Conservation (phyloP, 2,888 invertebrate species). For the Lobophora halterata region DNA sequence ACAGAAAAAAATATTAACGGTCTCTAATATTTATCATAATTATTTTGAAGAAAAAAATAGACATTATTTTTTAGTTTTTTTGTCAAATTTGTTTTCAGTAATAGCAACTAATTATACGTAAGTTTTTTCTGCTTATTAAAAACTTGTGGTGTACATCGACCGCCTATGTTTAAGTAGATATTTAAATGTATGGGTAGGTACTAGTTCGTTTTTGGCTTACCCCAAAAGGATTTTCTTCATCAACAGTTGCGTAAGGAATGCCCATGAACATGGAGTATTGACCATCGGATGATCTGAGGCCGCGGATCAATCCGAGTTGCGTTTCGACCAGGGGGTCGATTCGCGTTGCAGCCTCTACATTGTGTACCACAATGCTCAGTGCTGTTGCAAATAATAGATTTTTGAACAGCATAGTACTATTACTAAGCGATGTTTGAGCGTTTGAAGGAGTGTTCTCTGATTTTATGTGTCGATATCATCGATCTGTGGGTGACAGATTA, state of each 20-base stretch:
- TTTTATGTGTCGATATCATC: background rate
- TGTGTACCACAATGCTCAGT: conserved; percentile 20
- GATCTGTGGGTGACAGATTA: no score
- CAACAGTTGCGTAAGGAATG: conserved; percentile 53
- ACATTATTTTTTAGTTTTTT: no score
- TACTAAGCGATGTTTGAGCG: conserved; percentile 4
- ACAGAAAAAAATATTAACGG: no score
- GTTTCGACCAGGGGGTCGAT: conserved; percentile 51
- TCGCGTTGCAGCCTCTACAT: conserved; percentile 31
- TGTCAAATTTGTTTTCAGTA: no score
- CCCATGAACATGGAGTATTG: conserved; percentile 56
- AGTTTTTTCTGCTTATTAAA: no score
- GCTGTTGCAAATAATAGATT: conserved; percentile 23
- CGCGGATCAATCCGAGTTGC: conserved; percentile 46
- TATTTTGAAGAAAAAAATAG: no score
- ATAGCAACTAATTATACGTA: no score
- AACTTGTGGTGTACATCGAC: no score
- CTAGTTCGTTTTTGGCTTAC: conserved; percentile 21
- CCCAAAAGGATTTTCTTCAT: conserved; percentile 42
- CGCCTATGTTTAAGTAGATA: no score
- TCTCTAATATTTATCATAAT: no score
- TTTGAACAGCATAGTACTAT: background rate
- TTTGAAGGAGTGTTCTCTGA: background rate
- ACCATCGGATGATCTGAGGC: conserved; percentile 47
- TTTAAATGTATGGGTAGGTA: background rate